Percentiles rank a stretch among this genome's conserved stretches.
These are phyloP conservation scores for Rhorus exstirpatorius DNA, from an alignment of 2,888 invertebrate species.

Conservation along the genomic window DNA sequence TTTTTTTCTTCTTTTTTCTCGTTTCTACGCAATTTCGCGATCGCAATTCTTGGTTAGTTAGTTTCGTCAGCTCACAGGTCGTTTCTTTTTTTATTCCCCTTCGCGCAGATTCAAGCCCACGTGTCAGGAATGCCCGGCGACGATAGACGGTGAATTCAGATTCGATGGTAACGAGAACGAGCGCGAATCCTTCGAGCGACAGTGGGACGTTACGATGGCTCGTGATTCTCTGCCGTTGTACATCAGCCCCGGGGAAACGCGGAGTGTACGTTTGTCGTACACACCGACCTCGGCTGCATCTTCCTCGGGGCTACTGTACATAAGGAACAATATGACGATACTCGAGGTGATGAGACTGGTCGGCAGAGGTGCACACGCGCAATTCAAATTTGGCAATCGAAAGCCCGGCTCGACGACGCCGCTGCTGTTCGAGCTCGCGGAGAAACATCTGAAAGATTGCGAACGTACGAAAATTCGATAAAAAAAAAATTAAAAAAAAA, in stretches of 20 bases:
- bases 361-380: conserved; percentile 94
- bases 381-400: conserved; percentile 95
- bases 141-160: conserved; percentile 82
- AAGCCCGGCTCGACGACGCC: conserved; percentile 92
- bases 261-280: conserved; percentile 80
- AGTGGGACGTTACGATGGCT: conserved; percentile 79
- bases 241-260: conserved; percentile 81
- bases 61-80: too few relatives aligned
- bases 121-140: conserved; percentile 79
- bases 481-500: not conserved
- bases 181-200: conserved; percentile 78
- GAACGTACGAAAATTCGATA: conserved; percentile 85
- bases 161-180: conserved; percentile 73
- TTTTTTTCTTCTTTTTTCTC: not conserved
- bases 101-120: conserved; percentile 83
- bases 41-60: too few relatives aligned
- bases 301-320: conserved; percentile 83
- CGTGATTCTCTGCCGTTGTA: conserved; percentile 80
- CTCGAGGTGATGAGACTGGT: conserved; percentile 94
- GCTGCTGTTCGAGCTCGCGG: conserved; percentile 93
- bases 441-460: conserved; percentile 89
- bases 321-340: conserved; percentile 95
- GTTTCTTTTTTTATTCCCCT: too few relatives aligned
- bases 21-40: too few relatives aligned
- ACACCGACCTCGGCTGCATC: conserved; percentile 79